Base-by-base conservation (phyloP, 53 echinoderm and acorn worm species). In the Actinopyga echinites region DNA sequence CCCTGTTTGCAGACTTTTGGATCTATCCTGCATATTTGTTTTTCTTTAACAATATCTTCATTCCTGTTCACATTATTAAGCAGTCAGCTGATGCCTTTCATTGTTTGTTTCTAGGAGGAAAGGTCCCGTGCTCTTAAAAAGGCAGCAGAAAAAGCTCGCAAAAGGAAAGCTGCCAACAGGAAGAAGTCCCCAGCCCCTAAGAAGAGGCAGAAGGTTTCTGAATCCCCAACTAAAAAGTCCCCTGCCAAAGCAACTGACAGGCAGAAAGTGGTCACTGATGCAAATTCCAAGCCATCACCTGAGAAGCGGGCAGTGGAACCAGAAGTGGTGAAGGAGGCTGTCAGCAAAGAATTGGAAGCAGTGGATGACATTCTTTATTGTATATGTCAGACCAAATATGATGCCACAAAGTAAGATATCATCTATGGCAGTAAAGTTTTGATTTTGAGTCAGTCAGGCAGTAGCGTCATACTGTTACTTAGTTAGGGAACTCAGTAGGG, bases 311-410 rank as follows among this genome's bases (percentile, higher is more conserved):
- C 20, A 53, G 73, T 82, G 62, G 42, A 37, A 25, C 54, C 19
- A 33, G 74, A 40, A 26, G 59, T 17, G 19, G 86, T 64, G 36
- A 85, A 65, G 19, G 88, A 69, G 31, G 37, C 71, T 42, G 74
- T 79, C 31, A 59, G 58, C 4, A 30, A 38, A 28, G 64, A 60
- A 53, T 62, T 36, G 30, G 55, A 35, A 23, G 19, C 62, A 6
- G 80, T 35, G 3, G 87, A 45, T 8, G 71, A 34, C 2, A 75
- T 40, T 21, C 87, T 94, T 59, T 99, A 91, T 86, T 99, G 99
- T 75, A 87, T 99, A 59, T 99, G 99, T 77, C 92, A 99, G 75
- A 94, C 89, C 23, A 90, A 92, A 37, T 99, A 99, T 67, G 92
- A 99, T 85, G 84, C 90, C 8, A 20, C 90, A 23, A 89, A 84